Evolutionary conservation across 2,888 invertebrate species (phyloP).

Genomic region (Antitype chi): DNA sequence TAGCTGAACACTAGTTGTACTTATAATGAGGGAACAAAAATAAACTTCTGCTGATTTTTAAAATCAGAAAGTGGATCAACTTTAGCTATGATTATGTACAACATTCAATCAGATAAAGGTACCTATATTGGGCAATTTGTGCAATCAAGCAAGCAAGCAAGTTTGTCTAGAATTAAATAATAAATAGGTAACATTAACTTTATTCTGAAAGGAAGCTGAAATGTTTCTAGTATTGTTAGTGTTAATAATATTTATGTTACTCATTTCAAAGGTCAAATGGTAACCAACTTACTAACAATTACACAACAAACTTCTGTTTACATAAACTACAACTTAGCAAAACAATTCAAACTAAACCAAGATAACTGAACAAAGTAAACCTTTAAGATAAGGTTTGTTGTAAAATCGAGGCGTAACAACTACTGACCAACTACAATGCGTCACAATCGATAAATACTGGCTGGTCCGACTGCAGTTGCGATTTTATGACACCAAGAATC

Average conservation of each 20-base stretch:
- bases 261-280: constrained; percentile 1
- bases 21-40: neutral
- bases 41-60: neutral
- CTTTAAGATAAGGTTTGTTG: constrained; percentile 49
- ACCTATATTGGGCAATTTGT: neutral
- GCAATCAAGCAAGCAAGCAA: neutral
- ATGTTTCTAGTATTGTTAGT: neutral
- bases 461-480: constrained; percentile 76
- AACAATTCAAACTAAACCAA: constrained; percentile 48
- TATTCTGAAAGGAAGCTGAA: too few species aligned
- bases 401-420: constrained; percentile 44
- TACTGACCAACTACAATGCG: constrained; percentile 65
- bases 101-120: neutral
- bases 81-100: neutral
- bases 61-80: neutral
- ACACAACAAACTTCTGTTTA: constrained; percentile 30
- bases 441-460: constrained; percentile 80
- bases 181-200: neutral
- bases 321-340: constrained; percentile 23
- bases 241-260: neutral
- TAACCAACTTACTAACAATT: neutral
- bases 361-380: constrained; percentile 44
- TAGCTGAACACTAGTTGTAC: neutral
- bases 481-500: constrained; percentile 68
- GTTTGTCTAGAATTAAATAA: neutral